phyloP scores from a whole-genome alignment of 2,113 vertebrate species.

The Capreolus pygargus region DNA sequence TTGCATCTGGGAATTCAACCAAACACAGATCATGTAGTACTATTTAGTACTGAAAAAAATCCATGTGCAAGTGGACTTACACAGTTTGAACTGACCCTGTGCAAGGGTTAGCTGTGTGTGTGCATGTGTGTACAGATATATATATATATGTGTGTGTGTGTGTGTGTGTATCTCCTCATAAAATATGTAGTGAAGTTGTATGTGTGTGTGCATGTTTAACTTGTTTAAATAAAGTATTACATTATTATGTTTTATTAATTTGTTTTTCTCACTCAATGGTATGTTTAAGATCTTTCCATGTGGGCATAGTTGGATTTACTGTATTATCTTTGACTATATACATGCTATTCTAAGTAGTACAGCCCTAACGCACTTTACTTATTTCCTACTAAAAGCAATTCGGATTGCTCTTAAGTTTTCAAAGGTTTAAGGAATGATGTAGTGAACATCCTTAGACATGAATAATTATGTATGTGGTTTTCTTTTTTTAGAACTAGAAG shows the following conservation, averaged over 20 bases:
- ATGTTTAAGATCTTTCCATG: neutral
- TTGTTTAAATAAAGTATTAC: neutral
- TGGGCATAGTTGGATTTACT: neutral
- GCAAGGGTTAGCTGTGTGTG: neutral
- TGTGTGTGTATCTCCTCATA: neutral
- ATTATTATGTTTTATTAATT: neutral
- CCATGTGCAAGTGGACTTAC: neutral
- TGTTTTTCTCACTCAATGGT: neutral
- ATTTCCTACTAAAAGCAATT: neutral
- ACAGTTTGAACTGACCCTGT: neutral
- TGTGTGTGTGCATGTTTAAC: neutral
- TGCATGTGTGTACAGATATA: neutral
- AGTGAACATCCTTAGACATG: neutral
- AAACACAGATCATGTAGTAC: neutral
- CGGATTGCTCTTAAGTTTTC: neutral
- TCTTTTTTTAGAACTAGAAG: neutral
- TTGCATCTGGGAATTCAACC: neutral
- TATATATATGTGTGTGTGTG: neutral
- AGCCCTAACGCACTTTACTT: neutral
- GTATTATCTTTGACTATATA: neutral
- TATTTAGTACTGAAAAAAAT: neutral
- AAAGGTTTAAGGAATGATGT: neutral
- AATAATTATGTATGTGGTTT: neutral
- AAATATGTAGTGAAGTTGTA: neutral
- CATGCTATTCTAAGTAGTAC: neutral